These are phyloP conservation scores for Adrianichthys oophorus DNA, from an alignment of 2,797 vertebrate genomes.

Conservation along the genomic window DNA sequence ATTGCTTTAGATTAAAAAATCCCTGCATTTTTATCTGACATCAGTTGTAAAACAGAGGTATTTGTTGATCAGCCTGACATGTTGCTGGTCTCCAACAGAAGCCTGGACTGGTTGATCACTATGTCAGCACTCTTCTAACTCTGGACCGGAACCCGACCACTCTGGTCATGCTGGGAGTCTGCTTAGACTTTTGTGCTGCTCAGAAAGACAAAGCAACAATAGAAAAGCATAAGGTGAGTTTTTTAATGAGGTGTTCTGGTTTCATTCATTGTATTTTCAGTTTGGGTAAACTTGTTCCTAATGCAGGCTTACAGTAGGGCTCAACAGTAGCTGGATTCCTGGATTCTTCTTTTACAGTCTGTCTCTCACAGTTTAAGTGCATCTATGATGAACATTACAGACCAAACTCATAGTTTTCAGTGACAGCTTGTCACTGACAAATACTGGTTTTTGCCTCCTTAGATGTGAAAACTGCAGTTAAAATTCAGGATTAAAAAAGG, in stretches of 20 bases:
- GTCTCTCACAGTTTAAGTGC: too few species aligned
- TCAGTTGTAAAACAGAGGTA: not conserved
- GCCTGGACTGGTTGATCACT: constrained; percentile 86
- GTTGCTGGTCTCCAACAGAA: constrained; percentile 74
- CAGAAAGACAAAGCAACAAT: constrained; percentile 87
- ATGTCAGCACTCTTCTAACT: constrained; percentile 84
- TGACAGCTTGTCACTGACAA: too few species aligned
- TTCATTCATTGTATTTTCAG: too few species aligned
- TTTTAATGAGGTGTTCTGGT: not conserved
- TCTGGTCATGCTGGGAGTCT: constrained; percentile 85
- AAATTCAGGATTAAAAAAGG: too few species aligned
- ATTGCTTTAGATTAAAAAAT: not conserved
- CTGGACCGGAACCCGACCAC: constrained; percentile 86
- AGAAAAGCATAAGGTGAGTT: constrained; percentile 85
- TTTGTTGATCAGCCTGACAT: constrained; percentile 3
- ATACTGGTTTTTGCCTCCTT: too few species aligned
- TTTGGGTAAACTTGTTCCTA: too few species aligned
- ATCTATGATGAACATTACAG: too few species aligned
- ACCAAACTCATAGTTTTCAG: too few species aligned
- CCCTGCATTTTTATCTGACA: not conserved
- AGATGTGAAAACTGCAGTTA: too few species aligned
- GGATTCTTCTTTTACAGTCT: too few species aligned
- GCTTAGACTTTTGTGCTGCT: constrained; percentile 87
- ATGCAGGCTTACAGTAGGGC: too few species aligned
- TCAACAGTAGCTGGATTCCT: too few species aligned